Base-by-base conservation (phyloP, 2,797 vertebrate genomes). In the Rallus crepitans region DNA sequence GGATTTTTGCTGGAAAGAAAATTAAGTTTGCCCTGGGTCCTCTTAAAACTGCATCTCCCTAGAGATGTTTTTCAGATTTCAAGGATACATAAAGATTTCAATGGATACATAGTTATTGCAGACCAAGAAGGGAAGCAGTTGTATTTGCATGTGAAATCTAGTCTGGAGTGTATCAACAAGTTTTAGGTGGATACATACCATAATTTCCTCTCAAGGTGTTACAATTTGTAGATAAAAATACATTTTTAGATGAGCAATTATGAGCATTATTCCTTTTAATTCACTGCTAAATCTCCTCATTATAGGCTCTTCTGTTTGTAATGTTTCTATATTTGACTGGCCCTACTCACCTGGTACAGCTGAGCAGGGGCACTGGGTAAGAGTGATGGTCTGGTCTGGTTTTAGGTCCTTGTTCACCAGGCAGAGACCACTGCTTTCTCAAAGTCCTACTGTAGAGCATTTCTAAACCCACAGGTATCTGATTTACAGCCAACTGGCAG, bases 401-500 rank as follows among this genome's bases (percentile, higher is more conserved):
- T 28, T 12, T 13, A 21, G n/a, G 16, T 6, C 27, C 35, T 31
- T 30, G n/a, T 18, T 72, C 66, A 47, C 33, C 16, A 21, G n/a
- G 25, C n/a, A 59, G 77, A 70, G 42, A 72, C 33, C 27, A 12
- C 20, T 84, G 78, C 37, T 63, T n/a, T 72, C 73, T 42, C 80
- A 10, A n/a, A 71, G 72, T n/a, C 56, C 82, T 60, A 0, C 56
- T 47, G 25, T 5, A 89, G 61, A 42, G 18, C 42, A 89, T 91
- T 89, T 76, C 82, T 73, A 11, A 80, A 35, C 7, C 39, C 70
- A 52, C 3, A 68, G 48, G 60, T 60, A 73, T 45, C 52, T 17
- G 71, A 82, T 37, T 31, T 53, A 2, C 19, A 91, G 95, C 91
- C 87, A 96, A 19, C 56, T 76, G 82, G 87, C 78, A 91, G 47